A percentile compares a stretch with the other conserved stretches of the same genome.
Conservation (phyloP, 2,797 vertebrate species). For the Graptemys geographica region DNA sequence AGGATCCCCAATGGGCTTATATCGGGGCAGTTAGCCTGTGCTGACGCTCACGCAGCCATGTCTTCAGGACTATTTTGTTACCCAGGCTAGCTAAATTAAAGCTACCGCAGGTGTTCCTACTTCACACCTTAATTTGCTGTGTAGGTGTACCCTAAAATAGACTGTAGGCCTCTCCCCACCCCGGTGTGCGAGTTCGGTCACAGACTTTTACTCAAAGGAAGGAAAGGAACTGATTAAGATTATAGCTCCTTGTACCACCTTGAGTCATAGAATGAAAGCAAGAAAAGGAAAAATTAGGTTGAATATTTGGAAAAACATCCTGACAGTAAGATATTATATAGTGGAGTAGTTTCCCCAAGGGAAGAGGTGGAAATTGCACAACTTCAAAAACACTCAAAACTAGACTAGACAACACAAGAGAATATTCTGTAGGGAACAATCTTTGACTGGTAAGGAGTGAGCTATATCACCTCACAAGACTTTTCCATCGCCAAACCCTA, state of each 20-base stretch:
- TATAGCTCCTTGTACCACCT: too few species aligned
- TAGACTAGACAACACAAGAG: not conserved
- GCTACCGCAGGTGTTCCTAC: not conserved
- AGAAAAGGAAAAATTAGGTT: not conserved
- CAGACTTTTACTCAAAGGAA: not conserved
- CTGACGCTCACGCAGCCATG: not conserved
- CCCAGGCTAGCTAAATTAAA: not conserved
- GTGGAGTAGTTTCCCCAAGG: not conserved
- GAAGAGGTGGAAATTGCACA: not conserved
- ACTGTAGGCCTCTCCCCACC: not conserved
- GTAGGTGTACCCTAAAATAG: not conserved
- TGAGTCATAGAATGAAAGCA: not conserved
- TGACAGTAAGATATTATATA: not conserved
- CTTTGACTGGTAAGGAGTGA: not conserved
- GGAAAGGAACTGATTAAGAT: not conserved
- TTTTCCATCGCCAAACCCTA: not conserved
- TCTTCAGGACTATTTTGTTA: not conserved
- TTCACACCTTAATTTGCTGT: not conserved
- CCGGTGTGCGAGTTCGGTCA: not conserved
- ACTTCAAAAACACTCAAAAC: conserved; percentile 1
- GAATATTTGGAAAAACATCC: not conserved
- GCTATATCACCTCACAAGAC: not conserved
- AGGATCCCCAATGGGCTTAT: not conserved
- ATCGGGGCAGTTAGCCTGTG: too few species aligned
- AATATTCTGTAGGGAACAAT: not conserved